phyloP scores from a whole-genome alignment of 2,888 invertebrate species.

The Stomorhina lunata region DNA sequence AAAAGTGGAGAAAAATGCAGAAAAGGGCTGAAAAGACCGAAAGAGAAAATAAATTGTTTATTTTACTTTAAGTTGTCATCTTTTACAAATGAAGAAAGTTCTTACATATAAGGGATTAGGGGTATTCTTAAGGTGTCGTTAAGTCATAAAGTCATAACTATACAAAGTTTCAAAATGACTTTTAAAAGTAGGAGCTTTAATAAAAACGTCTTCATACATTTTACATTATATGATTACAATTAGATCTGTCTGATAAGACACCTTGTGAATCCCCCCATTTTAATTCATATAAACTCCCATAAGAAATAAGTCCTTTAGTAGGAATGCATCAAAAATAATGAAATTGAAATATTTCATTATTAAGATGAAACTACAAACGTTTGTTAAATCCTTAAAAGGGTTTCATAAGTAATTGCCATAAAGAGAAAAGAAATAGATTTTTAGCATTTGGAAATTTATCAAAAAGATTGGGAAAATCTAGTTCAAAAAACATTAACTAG shows the following conservation, averaged over 20 bases:
- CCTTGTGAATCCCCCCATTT: no score
- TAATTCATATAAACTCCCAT: no score
- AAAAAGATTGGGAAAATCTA: not conserved
- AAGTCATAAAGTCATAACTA: no score
- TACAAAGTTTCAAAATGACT: no score
- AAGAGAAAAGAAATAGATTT: not conserved
- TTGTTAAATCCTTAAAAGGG: not conserved
- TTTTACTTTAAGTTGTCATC: slow-evolving; percentile 1
- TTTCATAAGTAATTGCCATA: no score
- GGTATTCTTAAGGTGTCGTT: no score
- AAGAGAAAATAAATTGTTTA: slow-evolving; percentile 2
- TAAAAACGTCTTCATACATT: no score
- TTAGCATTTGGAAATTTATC: not conserved
- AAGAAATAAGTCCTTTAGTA: not conserved
- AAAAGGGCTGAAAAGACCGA: not conserved
- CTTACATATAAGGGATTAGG: no score
- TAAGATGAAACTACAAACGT: not conserved
- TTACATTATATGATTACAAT: no score
- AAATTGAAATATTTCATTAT: not conserved
- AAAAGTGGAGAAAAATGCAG: not conserved
- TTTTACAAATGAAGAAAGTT: not conserved
- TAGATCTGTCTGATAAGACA: no score
- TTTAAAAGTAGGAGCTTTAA: no score
- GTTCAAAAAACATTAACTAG: no score
- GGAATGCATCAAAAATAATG: not conserved